phyloP scores from a whole-genome alignment of 2,888 invertebrate genomes.

The Ochlodes sylvanus region DNA sequence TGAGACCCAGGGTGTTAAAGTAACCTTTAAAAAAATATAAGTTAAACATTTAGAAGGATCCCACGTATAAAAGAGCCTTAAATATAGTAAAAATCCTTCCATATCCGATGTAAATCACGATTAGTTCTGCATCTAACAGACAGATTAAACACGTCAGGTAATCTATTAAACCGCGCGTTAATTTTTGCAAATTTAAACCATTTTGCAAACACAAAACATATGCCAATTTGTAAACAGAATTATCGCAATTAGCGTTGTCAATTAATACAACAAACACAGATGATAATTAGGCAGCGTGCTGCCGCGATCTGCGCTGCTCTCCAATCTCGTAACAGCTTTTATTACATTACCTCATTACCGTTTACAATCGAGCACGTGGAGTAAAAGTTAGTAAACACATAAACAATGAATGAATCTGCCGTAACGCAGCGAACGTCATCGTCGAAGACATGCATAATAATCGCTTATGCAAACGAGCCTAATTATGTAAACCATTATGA shows the following conservation, averaged over 20 bases:
- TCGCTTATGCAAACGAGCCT: conserved; percentile 80
- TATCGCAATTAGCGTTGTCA: conserved; percentile 31
- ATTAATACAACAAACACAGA: conserved; percentile 30
- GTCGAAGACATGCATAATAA: conserved; percentile 80
- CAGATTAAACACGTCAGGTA: conserved; percentile 17
- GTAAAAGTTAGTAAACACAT: conserved; percentile 77
- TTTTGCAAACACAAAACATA: conserved; percentile 26
- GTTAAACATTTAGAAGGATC: no score
- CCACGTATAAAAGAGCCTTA: no score
- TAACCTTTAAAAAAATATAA: no score
- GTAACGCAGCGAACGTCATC: conserved; percentile 71
- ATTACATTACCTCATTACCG: conserved; percentile 64
- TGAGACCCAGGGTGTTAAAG: no score
- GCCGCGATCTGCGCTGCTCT: conserved; percentile 15
- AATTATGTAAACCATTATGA: conserved; percentile 82
- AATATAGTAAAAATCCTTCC: no score
- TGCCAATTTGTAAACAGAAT: conserved; percentile 9
- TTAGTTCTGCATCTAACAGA: conserved; percentile 7
- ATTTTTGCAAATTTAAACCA: conserved; percentile 35
- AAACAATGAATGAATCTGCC: conserved; percentile 80
- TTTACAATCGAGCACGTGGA: conserved; percentile 79
- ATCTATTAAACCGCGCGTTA: conserved; percentile 30
- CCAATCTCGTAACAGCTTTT: conserved; percentile 59
- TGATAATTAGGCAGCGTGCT: conserved; percentile 12
- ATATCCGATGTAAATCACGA: conserved; percentile 7